Percentiles rank a stretch among this genome's conserved stretches.
phyloP scores from a whole-genome alignment of 2,113 vertebrate genomes.

The Centropus unirufus region DNA sequence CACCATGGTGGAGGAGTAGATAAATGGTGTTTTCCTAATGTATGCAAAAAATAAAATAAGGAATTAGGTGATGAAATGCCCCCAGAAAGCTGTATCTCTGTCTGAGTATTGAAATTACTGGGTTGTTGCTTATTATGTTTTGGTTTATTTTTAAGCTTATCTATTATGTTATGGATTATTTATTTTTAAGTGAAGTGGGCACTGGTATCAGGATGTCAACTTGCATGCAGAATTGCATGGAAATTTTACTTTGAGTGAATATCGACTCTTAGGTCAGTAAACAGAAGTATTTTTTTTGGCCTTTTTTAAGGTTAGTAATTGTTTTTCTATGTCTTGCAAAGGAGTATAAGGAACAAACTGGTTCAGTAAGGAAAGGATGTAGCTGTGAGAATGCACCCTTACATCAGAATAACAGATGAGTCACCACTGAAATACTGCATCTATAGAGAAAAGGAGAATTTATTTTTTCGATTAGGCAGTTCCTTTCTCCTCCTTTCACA shows the following conservation, averaged over 20 bases:
- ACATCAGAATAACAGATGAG: not conserved
- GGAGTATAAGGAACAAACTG: not conserved
- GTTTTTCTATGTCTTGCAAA: not conserved
- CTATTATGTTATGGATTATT: not conserved
- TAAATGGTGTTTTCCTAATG: not conserved
- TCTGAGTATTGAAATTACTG: not conserved
- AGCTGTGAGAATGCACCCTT: not conserved
- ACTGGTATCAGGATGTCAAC: not conserved
- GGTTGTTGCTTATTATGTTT: not conserved
- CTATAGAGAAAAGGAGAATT: not conserved
- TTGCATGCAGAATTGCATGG: not conserved
- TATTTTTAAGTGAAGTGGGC: not conserved
- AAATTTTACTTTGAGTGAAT: not conserved
- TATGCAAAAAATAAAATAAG: no score
- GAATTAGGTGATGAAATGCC: not conserved
- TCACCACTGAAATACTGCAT: not conserved
- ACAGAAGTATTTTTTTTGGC: not conserved
- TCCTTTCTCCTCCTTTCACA: slow-evolving; percentile 26
- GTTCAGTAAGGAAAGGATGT: not conserved
- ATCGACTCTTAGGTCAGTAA: not conserved
- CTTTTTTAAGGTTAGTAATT: not conserved
- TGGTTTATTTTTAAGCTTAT: not conserved
- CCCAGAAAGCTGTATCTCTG: not conserved
- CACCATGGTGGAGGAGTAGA: not conserved
- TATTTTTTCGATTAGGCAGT: not conserved